A percentile compares a stretch with the other conserved stretches of the same genome.
phyloP scores from a whole-genome alignment of 2,888 invertebrate genomes.

The Agrotis exclamationis region DNA sequence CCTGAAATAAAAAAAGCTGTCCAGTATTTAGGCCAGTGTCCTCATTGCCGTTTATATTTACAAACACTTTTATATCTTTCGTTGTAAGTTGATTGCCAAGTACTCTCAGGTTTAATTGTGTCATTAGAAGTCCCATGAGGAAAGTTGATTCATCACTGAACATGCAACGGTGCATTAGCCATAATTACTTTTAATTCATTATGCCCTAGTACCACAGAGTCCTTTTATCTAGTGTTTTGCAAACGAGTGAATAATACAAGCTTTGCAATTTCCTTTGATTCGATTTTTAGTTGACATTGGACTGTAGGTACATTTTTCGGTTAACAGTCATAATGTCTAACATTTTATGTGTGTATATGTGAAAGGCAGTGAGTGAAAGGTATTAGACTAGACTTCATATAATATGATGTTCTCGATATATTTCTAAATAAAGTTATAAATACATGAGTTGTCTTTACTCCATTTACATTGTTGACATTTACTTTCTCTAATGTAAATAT shows the following conservation, averaged over 20 bases:
- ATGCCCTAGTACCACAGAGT: background rate
- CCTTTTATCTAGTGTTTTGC: background rate
- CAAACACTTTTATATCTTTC: conserved; percentile 23
- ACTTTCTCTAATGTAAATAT: conserved; percentile 41
- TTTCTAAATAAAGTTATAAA: conserved; percentile 4
- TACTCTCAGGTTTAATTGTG: conserved; percentile 17
- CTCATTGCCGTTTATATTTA: conserved; percentile 29
- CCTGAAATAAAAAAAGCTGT: conserved; percentile 4
- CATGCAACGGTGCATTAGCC: conserved; percentile 39
- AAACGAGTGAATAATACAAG: background rate
- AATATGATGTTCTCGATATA: background rate
- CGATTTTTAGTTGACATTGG: no score
- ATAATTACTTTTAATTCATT: conserved; percentile 33
- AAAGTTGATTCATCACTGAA: conserved; percentile 31
- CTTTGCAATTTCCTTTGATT: background rate
- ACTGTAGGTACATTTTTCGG: no score
- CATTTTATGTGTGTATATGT: no score
- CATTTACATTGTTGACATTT: conserved; percentile 21
- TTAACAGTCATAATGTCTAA: no score
- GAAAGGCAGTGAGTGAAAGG: no score
- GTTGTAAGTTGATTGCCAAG: conserved; percentile 33
- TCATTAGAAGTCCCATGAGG: conserved; percentile 30
- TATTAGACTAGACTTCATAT: no score
- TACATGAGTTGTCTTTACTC: background rate
- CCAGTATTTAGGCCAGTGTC: conserved; percentile 27